Percentiles rank a stretch among this genome's conserved stretches.
Evolutionary conservation across 2,113 vertebrate species (phyloP).

Genomic region (Pleuronectes platessa): DNA sequence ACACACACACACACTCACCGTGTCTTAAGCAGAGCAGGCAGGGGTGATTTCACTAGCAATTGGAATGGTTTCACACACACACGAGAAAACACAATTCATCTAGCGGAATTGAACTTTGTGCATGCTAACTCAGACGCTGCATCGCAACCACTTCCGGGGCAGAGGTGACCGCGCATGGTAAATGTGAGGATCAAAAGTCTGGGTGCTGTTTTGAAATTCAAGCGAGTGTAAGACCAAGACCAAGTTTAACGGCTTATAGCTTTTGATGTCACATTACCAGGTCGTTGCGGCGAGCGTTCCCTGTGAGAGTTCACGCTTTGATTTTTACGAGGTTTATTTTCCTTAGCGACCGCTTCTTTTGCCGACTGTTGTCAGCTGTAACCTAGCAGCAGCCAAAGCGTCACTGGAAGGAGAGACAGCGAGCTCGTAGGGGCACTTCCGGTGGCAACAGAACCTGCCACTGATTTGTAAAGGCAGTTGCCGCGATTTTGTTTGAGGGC

Average conservation of each 20-base stretch:
- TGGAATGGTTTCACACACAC: not conserved
- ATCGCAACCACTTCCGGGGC: conserved; percentile 62
- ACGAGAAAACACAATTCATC: not conserved
- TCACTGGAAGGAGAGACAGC: not conserved
- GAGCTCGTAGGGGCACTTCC: too few species aligned
- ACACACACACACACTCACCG: conserved; percentile 39
- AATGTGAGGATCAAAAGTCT: not conserved
- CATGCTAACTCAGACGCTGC: conserved; percentile 7
- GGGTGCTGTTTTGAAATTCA: not conserved
- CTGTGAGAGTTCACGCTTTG: not conserved
- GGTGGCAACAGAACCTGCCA: too few species aligned
- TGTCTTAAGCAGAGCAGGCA: conserved; percentile 5
- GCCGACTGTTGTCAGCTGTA: conserved; percentile 71
- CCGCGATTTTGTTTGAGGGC: too few species aligned
- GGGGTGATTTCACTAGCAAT: not conserved
- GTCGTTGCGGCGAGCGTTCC: not conserved
- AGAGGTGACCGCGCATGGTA: conserved; percentile 50
- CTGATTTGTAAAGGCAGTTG: too few species aligned
- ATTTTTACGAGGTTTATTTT: not conserved
- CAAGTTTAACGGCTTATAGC: not conserved
- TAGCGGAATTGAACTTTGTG: conserved; percentile 8
- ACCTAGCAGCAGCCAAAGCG: conserved; percentile 68
- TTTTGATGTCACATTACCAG: not conserved
- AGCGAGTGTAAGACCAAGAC: too few species aligned
- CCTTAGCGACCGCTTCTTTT: not conserved